Conservation (phyloP, 2,797 vertebrate species). For the Chromobotia macracanthus region DNA sequence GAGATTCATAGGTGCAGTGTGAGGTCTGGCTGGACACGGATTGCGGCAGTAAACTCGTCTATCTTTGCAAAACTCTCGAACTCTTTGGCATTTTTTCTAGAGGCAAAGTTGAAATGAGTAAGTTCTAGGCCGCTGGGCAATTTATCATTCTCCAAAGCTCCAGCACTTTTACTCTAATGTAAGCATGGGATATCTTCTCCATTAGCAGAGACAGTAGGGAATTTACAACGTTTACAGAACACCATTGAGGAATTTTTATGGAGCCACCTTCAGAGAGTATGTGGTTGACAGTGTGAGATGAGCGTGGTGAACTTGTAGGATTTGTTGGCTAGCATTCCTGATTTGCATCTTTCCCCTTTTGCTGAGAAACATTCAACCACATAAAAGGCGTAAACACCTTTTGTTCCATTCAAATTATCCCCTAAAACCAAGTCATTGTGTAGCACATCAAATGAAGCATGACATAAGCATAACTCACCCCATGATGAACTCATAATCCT, state of each 20-base stretch:
- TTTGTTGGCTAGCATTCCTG: constrained; percentile 11
- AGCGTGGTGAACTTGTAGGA: neutral
- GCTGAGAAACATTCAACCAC: constrained; percentile 25
- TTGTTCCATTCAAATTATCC: neutral
- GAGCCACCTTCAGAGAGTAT: constrained; percentile 52
- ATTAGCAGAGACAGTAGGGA: constrained; percentile 57
- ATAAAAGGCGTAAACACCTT: constrained; percentile 23
- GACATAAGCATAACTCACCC: neutral
- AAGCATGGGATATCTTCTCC: constrained; percentile 56
- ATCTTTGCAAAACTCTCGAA: constrained; percentile 26
- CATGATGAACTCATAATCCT: no score
- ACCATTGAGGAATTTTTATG: constrained; percentile 57
- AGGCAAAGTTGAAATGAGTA: neutral
- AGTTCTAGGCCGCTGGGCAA: constrained; percentile 10
- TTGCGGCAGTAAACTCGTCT: constrained; percentile 45
- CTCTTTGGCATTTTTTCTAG: constrained; percentile 21
- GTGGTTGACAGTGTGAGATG: constrained; percentile 25
- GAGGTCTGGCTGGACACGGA: constrained; percentile 52
- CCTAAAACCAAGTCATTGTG: constrained; percentile 9
- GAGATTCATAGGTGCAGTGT: constrained; percentile 50
- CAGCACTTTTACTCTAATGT: constrained; percentile 55
- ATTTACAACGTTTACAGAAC: constrained; percentile 60
- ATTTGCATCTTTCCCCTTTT: constrained; percentile 10
- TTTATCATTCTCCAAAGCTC: constrained; percentile 49
- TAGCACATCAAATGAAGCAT: neutral